These are phyloP conservation scores for Orius insidiosus DNA, from an alignment of 1,140 invertebrate species.

Conservation along the genomic window DNA sequence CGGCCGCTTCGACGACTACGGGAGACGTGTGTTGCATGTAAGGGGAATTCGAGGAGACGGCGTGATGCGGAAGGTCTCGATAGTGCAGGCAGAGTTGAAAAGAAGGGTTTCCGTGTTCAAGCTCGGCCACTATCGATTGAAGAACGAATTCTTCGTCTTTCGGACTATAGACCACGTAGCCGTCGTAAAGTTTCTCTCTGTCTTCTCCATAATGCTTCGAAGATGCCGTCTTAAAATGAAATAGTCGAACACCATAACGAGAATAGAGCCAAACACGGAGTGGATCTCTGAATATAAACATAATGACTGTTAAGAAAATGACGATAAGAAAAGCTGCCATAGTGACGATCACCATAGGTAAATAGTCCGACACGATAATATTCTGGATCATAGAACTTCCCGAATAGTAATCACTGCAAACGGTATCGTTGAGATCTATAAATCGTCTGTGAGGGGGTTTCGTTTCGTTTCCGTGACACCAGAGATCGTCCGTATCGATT, in stretches of 20 bases:
- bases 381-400: slow-evolving; percentile 66
- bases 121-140: slow-evolving; percentile 60
- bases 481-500: slow-evolving; percentile 54
- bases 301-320: slow-evolving; percentile 49
- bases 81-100: slow-evolving; percentile 79
- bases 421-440: slow-evolving; percentile 62
- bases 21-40: slow-evolving; percentile 51
- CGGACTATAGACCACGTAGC: slow-evolving; percentile 80
- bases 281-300: slow-evolving; percentile 67
- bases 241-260: slow-evolving; percentile 66
- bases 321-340: slow-evolving; percentile 50
- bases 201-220: slow-evolving; percentile 42
- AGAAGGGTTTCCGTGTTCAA: slow-evolving; percentile 53
- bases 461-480: slow-evolving; percentile 60
- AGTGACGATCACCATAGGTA: slow-evolving; percentile 65
- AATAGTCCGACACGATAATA: slow-evolving; percentile 65
- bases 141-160: slow-evolving; percentile 82
- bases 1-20: slow-evolving; percentile 67
- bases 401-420: slow-evolving; percentile 65
- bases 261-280: slow-evolving; percentile 74
- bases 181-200: slow-evolving; percentile 73
- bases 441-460: slow-evolving; percentile 50
- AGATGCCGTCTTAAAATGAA: slow-evolving; percentile 31
- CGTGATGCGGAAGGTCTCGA: slow-evolving; percentile 53
- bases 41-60: slow-evolving; percentile 27